Percentiles rank a stretch among this genome's conserved stretches.
Conservation (phyloP, 1,140 invertebrate species). For the Drosophila kohkoa region DNA sequence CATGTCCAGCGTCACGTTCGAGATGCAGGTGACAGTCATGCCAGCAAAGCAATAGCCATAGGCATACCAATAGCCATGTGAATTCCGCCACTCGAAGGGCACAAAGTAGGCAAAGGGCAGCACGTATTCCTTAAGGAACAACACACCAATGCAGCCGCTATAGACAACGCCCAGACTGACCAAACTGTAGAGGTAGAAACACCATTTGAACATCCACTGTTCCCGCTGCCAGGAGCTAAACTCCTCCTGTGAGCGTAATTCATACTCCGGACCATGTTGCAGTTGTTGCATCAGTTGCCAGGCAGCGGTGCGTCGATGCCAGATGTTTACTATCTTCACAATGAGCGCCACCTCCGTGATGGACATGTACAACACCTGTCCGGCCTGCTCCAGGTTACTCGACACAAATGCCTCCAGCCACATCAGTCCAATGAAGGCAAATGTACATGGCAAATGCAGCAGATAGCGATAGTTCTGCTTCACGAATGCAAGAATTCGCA, state of each 20-base stretch:
- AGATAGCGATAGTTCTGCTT: constrained; percentile 52
- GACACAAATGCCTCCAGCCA: constrained; percentile 72
- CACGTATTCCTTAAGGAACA: constrained; percentile 55
- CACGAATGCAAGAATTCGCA: constrained; percentile 5
- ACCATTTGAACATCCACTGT: constrained; percentile 56
- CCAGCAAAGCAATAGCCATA: constrained; percentile 63
- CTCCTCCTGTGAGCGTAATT: constrained; percentile 44
- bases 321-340: constrained; percentile 72
- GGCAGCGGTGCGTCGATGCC: constrained; percentile 47
- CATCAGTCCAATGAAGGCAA: constrained; percentile 71
- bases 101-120: constrained; percentile 73
- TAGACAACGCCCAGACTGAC: constrained; percentile 62
- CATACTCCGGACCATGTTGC: constrained; percentile 8
- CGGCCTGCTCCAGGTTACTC: constrained; percentile 64
- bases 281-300: constrained; percentile 59
- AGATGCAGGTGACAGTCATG: constrained; percentile 69
- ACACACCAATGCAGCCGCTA: constrained; percentile 53
- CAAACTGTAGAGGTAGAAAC: constrained; percentile 56
- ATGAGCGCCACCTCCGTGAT: constrained; percentile 69
- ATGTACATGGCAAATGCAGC: constrained; percentile 71
- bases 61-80: constrained; percentile 58
- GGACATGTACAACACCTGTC: constrained; percentile 76
- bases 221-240: constrained; percentile 42
- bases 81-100: constrained; percentile 69
- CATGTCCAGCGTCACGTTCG: constrained; percentile 66